These are phyloP conservation scores for Adelges cooleyi DNA, from an alignment of 1,140 invertebrate species.

Conservation along the genomic window DNA sequence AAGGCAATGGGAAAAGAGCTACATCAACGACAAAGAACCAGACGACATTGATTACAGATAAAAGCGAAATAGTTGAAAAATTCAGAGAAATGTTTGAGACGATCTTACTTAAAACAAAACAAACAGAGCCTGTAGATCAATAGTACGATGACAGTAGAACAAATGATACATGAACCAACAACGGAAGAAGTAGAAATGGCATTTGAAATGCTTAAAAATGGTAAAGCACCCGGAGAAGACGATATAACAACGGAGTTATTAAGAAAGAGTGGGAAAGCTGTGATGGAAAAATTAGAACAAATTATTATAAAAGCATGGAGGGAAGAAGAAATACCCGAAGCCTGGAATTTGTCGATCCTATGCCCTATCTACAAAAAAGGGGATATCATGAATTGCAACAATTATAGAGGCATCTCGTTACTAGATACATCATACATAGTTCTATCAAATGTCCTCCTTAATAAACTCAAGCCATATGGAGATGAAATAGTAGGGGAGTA, in stretches of 20 bases:
- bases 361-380: constrained; percentile 13
- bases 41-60: constrained; percentile 4
- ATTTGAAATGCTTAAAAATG: constrained; percentile 29
- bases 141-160: background rate
- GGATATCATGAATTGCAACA: no score
- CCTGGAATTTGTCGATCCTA: constrained; percentile 10
- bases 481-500: background rate
- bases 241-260: constrained; percentile 33
- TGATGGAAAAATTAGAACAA: constrained; percentile 30
- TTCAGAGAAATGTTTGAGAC: background rate
- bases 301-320: constrained; percentile 31
- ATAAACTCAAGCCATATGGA: background rate
- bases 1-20: background rate
- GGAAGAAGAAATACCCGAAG: constrained; percentile 6
- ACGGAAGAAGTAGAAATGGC: constrained; percentile 11
- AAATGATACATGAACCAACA: constrained; percentile 11
- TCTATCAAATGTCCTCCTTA: constrained; percentile 22
- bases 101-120: background rate
- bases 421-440: constrained; percentile 15
- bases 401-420: constrained; percentile 20
- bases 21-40: constrained; percentile 2
- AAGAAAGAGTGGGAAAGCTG: constrained; percentile 26
- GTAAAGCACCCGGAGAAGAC: constrained; percentile 33
- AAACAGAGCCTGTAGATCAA: background rate
- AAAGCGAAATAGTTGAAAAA: background rate